These are phyloP conservation scores for Chitala chitala DNA, from an alignment of 2,113 vertebrate genomes.

Conservation along the genomic window DNA sequence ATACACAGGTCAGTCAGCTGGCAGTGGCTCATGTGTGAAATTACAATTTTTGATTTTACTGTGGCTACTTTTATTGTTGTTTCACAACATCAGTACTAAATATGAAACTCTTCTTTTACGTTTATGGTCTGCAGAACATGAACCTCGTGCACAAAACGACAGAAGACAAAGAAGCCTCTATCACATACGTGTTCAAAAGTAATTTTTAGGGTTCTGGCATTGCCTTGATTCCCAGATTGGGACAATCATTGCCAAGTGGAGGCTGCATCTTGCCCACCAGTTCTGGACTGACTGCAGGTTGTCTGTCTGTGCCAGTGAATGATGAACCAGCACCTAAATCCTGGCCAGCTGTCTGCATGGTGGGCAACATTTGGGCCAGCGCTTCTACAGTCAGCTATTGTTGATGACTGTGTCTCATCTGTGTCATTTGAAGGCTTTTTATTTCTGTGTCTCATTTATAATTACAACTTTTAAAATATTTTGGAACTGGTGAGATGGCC, in stretches of 20 bases:
- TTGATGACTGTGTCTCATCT: background rate
- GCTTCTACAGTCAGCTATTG: background rate
- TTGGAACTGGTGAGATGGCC: background rate
- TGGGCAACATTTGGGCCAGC: background rate
- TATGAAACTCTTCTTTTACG: too few species aligned
- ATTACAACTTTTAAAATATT: background rate
- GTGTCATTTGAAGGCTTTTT: background rate
- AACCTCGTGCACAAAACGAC: background rate
- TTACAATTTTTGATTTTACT: too few species aligned
- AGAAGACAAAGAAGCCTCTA: background rate
- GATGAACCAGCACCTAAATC: background rate
- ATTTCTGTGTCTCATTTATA: background rate
- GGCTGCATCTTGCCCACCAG: background rate
- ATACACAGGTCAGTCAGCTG: too few species aligned
- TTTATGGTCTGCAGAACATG: too few species aligned
- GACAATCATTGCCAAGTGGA: background rate
- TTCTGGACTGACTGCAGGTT: too few species aligned
- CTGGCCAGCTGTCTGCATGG: background rate
- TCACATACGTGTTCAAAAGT: background rate
- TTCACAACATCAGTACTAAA: too few species aligned
- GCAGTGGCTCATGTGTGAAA: too few species aligned
- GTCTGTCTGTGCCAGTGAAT: background rate
- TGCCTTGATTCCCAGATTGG: background rate
- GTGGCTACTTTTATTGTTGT: too few species aligned
- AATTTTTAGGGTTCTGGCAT: background rate